Evolutionary conservation across 1,140 invertebrate species (phyloP), one percentile per base, ranked within the genome.

Genomic region (Nephila pilipes): DNA sequence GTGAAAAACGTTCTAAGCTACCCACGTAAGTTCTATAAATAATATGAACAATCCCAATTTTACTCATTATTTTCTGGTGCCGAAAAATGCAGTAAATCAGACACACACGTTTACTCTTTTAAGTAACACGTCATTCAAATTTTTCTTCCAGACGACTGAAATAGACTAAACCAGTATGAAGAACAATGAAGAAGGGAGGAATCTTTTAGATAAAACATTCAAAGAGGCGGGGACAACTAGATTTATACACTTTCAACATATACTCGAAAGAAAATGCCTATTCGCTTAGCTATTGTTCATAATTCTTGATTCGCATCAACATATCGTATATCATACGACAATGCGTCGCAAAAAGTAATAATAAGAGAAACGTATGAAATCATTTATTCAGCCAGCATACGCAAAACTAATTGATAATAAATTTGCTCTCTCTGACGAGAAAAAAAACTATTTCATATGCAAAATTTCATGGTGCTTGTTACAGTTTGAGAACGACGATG

Each of bases 241-340:
- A 20, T 87, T 87, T 87, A 87, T 29, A 32, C 57, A 63, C 29
- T 25, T 87, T 87, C 22, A 60, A 63, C 58, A 38, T n/a, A 87
- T 29, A 63, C 25, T 38, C 32, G 22, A 63, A 83, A 83, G 54
- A 25, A 83, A 87, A 87, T 46, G 57, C 85, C 20, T 87, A 87
- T 87, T 87, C 85, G 58, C 36, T 60, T 1, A 29, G 22, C 55
- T 5, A 87, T 83, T 63, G 29, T 87, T 63, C 32, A 87, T 63
- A 58, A 32, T 55, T 29, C 55, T 32, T 29, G 6, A n/a, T 60
- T 63, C 55, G 54, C 32, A 60, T 63, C 58, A 87, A 32, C 55
- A 87, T 63, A 60, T 60, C 57, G 32, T 87, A 87, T 87, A 63
- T 87, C 85, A 87, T 38, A 36, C 32, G 85, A 87, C 85, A 87